These are phyloP conservation scores for Augochlora pura DNA, from an alignment of 1,140 invertebrate species.

Conservation along the genomic window DNA sequence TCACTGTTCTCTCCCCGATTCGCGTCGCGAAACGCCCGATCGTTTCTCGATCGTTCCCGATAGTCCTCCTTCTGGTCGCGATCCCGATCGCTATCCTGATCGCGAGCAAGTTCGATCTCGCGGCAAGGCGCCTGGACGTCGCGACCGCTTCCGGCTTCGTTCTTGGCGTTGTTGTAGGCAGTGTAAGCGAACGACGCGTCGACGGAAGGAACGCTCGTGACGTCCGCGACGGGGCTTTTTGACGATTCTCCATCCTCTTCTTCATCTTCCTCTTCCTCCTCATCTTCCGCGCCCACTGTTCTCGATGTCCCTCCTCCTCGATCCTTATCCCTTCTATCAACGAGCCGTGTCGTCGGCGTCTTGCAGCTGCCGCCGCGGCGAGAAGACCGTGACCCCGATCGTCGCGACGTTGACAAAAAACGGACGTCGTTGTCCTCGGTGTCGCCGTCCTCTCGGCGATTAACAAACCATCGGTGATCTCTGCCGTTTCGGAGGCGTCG, in stretches of 20 bases:
- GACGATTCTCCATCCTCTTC: not conserved
- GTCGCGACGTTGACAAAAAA: slow-evolving; percentile 47
- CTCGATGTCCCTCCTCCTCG: too few relatives aligned
- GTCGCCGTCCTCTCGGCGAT: not conserved
- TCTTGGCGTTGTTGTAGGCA: slow-evolving; percentile 64
- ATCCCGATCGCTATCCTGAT: not conserved
- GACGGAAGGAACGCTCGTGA: slow-evolving; percentile 40
- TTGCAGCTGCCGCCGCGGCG: slow-evolving; percentile 21
- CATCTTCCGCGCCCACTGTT: not conserved
- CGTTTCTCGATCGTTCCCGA: not conserved
- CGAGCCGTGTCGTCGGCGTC: too few relatives aligned
- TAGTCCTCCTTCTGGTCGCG: not conserved
- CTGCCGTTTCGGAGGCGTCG: not conserved
- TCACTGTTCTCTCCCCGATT: too few relatives aligned
- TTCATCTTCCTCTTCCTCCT: slow-evolving; percentile 31
- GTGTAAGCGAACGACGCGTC: slow-evolving; percentile 65
- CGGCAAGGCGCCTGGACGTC: not conserved
- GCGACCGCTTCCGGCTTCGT: slow-evolving; percentile 46
- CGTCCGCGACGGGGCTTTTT: not conserved
- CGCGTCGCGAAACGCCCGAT: not conserved
- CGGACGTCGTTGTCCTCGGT: not conserved
- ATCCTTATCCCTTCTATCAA: too few relatives aligned
- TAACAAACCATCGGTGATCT: too few relatives aligned
- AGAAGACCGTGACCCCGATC: slow-evolving; percentile 47
- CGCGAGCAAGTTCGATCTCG: not conserved